Percentiles rank a stretch among this genome's conserved stretches.
These are phyloP conservation scores for Chrysomallon squamiferum DNA, from an alignment of 1,140 invertebrate genomes.

Conservation along the genomic window DNA sequence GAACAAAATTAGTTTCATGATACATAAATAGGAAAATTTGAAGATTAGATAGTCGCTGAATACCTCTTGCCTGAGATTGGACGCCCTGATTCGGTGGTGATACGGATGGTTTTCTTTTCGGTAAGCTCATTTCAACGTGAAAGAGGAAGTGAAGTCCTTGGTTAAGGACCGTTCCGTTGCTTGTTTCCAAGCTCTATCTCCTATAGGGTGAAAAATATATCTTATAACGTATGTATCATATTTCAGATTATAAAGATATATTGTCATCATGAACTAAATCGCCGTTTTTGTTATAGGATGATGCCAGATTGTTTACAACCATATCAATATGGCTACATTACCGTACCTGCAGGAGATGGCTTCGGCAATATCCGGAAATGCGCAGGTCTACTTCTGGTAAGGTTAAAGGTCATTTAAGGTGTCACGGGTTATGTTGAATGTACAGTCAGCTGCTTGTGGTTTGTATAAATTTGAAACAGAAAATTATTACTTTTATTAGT, in stretches of 20 bases:
- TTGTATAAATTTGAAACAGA: no score
- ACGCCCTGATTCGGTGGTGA: conserved; percentile 40
- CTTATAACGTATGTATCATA: conserved; percentile 14
- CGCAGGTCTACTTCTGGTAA: conserved; percentile 18
- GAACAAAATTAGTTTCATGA: no score
- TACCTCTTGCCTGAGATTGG: conserved; percentile 33
- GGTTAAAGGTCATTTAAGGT: not conserved
- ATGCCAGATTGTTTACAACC: conserved; percentile 27
- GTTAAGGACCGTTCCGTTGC: conserved; percentile 44
- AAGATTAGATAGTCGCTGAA: conserved; percentile 26
- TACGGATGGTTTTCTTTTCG: conserved; percentile 41
- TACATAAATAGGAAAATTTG: no score
- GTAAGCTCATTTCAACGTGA: conserved; percentile 53
- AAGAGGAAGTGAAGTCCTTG: conserved; percentile 42
- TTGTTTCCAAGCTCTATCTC: conserved; percentile 58
- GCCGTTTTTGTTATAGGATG: conserved; percentile 2
- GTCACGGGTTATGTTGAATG: conserved; percentile 2
- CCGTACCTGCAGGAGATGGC: conserved; percentile 15
- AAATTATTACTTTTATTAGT: no score
- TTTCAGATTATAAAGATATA: conserved; percentile 21
- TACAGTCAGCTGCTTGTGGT: no score
- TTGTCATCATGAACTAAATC: conserved; percentile 6
- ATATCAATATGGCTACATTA: conserved; percentile 49
- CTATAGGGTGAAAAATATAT: conserved; percentile 38
- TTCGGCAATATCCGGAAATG: conserved; percentile 11